A percentile compares a stretch with the other conserved stretches of the same genome.
Evolutionary conservation across 2,797 vertebrate genomes (phyloP).

Genomic region (Rhynchonycteris naso): DNA sequence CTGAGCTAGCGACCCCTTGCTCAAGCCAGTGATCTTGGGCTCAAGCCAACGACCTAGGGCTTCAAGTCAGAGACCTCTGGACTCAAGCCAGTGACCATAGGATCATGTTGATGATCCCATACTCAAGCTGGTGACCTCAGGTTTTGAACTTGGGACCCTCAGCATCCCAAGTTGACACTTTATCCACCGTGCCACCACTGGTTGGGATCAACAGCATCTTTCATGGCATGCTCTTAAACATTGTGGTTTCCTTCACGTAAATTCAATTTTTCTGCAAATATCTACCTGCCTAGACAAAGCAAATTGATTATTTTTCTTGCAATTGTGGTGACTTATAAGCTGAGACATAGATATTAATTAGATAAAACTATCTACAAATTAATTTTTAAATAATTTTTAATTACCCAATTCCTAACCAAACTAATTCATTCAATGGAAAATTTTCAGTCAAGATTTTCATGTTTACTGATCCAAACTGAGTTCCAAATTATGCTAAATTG

Average conservation of each 20-base stretch:
- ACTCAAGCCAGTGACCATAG: too few relatives aligned
- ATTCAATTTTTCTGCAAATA: background rate
- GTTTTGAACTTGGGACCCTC: too few relatives aligned
- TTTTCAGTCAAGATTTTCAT: background rate
- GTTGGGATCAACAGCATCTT: background rate
- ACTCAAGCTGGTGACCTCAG: too few relatives aligned
- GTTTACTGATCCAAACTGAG: background rate
- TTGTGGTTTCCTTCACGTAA: background rate
- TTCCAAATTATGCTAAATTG: constrained; percentile 38
- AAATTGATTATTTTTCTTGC: background rate
- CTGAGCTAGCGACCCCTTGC: too few relatives aligned
- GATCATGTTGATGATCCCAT: too few relatives aligned
- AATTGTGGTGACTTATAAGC: background rate
- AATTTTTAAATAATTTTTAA: background rate
- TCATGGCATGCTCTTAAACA: background rate
- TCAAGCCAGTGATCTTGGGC: too few relatives aligned
- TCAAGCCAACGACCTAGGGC: too few relatives aligned
- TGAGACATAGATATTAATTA: background rate
- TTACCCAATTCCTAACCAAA: background rate
- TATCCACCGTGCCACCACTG: too few relatives aligned
- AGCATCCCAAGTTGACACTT: too few relatives aligned
- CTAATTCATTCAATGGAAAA: background rate
- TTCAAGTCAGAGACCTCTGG: too few relatives aligned
- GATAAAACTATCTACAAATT: constrained; percentile 4
- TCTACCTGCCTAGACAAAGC: background rate